Base-by-base conservation (phyloP, 2,888 invertebrate species). In the Ophioninae sp. region DNA sequence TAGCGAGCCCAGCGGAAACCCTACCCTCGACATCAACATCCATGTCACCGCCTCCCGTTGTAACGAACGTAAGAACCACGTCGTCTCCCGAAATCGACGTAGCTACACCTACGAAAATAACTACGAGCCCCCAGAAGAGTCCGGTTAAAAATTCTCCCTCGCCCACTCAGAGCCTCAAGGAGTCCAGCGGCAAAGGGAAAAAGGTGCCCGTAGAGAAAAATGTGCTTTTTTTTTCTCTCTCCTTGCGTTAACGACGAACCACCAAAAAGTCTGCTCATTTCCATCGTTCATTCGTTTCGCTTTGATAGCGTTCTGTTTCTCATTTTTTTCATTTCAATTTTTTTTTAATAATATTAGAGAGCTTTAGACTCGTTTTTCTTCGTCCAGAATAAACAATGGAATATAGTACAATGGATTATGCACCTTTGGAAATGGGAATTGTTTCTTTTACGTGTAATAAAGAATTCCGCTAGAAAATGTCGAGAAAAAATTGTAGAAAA, bases 181-280 rank as follows among this genome's bases (percentile, higher is more conserved):
- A 93, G 89, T 90, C 92, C 89, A 90, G 90, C 91, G 90, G 91
- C 90, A 93, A 93, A 91, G 92, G 92, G 91, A 93, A 93, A 93
- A 93, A 93, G 92, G 93, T 93, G 93, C 92, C 88, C 90, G 89
- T 88, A 88, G 83, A 83, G 41, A 75, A 79, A 30, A 69, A 77
- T 77, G 73, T 69, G 51, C 68, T 79, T 80, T 68, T 73, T 65
- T 71, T 74, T 22, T 83, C n/a, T 79, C 63, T 78, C 65, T 79
- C 71, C 23, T 51, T 75, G 59, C 23, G 59, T 51, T 37, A 61
- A 67, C 58, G 71, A 56, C 51, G 61, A 39, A 30, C 30, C 30
- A 30, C 30, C 20, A 58, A 41, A 41, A 37, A 59, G 3, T 10
- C 23, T 51, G 17, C 30, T 71, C 20, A 56, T 39, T 72, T 64